These are phyloP conservation scores for Zhuqinia jingwanae DNA, from an alignment of 2,888 invertebrate species.

Conservation along the genomic window DNA sequence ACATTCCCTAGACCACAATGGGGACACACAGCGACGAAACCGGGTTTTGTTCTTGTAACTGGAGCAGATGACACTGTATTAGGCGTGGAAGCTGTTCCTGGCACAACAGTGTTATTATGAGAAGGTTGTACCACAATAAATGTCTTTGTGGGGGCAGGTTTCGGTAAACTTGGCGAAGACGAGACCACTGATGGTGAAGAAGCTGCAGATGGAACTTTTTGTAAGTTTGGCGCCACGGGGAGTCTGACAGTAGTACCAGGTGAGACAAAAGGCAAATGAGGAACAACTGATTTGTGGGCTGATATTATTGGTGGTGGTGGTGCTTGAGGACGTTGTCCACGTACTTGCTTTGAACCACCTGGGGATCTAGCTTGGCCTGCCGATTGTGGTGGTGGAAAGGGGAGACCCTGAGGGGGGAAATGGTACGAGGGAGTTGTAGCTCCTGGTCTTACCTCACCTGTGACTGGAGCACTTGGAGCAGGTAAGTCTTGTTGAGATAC, in stretches of 20 bases:
- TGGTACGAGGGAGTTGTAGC: neutral
- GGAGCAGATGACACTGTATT: neutral
- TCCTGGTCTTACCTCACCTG: no score
- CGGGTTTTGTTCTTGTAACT: conserved; percentile 26
- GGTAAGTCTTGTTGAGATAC: no score
- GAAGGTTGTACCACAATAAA: neutral
- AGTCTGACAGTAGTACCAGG: conserved; percentile 1
- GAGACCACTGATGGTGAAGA: neutral
- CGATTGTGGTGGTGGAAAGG: neutral
- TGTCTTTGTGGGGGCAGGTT: neutral
- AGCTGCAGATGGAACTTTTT: conserved; percentile 27
- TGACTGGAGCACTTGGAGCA: no score
- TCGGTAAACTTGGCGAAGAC: no score
- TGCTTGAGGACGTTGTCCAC: neutral
- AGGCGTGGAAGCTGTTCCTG: neutral
- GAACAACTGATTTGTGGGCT: conserved; percentile 4
- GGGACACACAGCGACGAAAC: conserved; percentile 67
- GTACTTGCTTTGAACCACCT: neutral
- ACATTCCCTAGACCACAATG: conserved; percentile 70
- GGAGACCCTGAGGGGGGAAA: neutral
- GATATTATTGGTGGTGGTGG: conserved; percentile 9
- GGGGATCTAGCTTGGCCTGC: neutral
- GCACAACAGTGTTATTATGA: neutral
- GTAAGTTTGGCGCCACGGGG: conserved; percentile 52
- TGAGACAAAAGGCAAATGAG: conserved; percentile 37